Evolutionary conservation across 2,113 vertebrate genomes (phyloP), one percentile per base, ranked within the genome.

Genomic region (Tupaia tana): DNA sequence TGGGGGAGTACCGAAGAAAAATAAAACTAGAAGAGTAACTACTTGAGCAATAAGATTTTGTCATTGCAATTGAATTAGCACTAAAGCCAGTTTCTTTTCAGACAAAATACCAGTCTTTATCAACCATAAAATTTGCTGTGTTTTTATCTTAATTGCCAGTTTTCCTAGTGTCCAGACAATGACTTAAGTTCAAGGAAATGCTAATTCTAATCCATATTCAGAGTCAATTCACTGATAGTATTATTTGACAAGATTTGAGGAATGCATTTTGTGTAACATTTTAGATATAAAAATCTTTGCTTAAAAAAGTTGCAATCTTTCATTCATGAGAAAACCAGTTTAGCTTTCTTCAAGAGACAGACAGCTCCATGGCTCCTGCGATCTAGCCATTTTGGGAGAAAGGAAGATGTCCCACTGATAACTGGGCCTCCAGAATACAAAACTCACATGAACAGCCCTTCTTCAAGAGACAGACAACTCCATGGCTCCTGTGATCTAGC

Each of bases 191-290:
- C 15, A 64, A 86, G 78, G 93, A 89, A 52, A 43, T 20, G 15
- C 2, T 34, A 78, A 74, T 93, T 90, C 4, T 7, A 74, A 90
- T 73, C 6, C 58, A 81, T 83, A 85, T 78, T 79, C 31, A 88
- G 43, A 75, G 24, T 43, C 27, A 95, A 86, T 74, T 89, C 61
- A 86, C 43, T 95, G 69, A 54, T 81, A 52, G 54, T 25, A 59
- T 43, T 80, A 80, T 79, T 70, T 89, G 84, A 71, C 31, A 74
- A 81, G 82, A 90, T 79, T 61, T 91, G 74, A 94, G 83, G 19
- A 11, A 61, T 58, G 25, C 83, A 86, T 64, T 24, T 94, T 34
- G 24, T 69, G 14, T 31, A 43, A 83, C 10, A 85, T 83, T 89
- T 34, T 24, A 87, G 19, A 80, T 19, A 61, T 34, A 43, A 86